phyloP scores from a whole-genome alignment of 2,888 invertebrate species.

The Trichogramma evanescens region DNA sequence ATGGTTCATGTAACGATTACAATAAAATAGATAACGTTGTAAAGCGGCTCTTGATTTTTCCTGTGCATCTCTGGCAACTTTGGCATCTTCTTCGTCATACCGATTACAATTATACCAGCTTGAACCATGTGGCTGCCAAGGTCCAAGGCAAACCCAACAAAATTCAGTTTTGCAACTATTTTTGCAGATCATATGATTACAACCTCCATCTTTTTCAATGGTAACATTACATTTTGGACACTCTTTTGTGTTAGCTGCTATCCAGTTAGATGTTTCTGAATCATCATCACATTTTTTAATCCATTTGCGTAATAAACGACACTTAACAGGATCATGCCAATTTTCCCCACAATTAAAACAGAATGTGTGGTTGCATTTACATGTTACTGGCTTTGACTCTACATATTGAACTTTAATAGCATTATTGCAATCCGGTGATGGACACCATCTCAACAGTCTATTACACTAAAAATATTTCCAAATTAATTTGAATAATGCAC shows the following conservation, averaged over 20 bases:
- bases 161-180: conserved; percentile 97
- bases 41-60: conserved; percentile 89
- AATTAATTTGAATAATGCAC: background rate
- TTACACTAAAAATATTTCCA: conserved; percentile 66
- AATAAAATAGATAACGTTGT: conserved; percentile 96
- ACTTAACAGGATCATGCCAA: conserved; percentile 98
- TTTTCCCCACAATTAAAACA: conserved; percentile 95
- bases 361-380: conserved; percentile 87
- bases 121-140: conserved; percentile 97
- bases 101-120: conserved; percentile 98
- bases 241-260: conserved; percentile 98
- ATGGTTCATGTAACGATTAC: conserved; percentile 98
- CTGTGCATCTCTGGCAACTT: conserved; percentile 92
- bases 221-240: conserved; percentile 97
- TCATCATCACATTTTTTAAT: conserved; percentile 99
- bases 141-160: conserved; percentile 98
- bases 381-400: conserved; percentile 85
- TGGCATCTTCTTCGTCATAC: conserved; percentile 94
- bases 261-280: conserved; percentile 98
- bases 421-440: conserved; percentile 94
- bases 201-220: conserved; percentile 96
- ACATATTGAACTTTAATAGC: conserved; percentile 88
- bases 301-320: conserved; percentile 88
- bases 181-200: conserved; percentile 99
- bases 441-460: conserved; percentile 93